A percentile compares a stretch with the other conserved stretches of the same genome.
These are phyloP conservation scores for Drosophila saltans DNA, from an alignment of 1,140 invertebrate species.

Conservation along the genomic window DNA sequence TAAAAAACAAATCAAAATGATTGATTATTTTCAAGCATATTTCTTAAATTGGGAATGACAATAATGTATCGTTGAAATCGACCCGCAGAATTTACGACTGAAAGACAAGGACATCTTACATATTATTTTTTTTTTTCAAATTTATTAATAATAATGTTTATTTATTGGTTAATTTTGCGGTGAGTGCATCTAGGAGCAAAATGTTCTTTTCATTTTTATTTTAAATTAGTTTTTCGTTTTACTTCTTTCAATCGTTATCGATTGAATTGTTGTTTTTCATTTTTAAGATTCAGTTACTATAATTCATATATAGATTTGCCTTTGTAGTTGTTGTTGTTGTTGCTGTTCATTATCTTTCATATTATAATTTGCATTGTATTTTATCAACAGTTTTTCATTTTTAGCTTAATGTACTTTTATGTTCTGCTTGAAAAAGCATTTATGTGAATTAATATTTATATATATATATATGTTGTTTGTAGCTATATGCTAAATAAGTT, in stretches of 20 bases:
- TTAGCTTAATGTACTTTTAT: conserved; percentile 48
- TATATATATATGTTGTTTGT: conserved; percentile 50
- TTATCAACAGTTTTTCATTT: conserved; percentile 70
- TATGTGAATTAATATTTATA: conserved; percentile 55
- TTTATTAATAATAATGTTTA: conserved; percentile 82
- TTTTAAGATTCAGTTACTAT: conserved; percentile 49
- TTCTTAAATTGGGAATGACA: too few relatives aligned
- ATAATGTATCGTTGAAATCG: too few relatives aligned
- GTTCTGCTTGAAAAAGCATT: conserved; percentile 53
- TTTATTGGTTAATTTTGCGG: conserved; percentile 83
- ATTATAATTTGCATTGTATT: conserved; percentile 52
- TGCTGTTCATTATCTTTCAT: conserved; percentile 40
- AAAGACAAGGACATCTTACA: neutral
- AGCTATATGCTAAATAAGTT: conserved; percentile 68
- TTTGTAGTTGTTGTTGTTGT: conserved; percentile 29
- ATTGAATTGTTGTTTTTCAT: conserved; percentile 41
- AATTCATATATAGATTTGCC: conserved; percentile 35
- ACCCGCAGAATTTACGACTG: too few relatives aligned
- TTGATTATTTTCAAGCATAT: too few relatives aligned
- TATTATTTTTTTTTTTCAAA: conserved; percentile 47
- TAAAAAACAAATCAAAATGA: neutral
- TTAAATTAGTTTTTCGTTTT: conserved; percentile 33
- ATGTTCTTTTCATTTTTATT: conserved; percentile 58
- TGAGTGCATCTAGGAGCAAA: conserved; percentile 83
- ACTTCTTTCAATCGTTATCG: conserved; percentile 35